Base-by-base conservation (phyloP, 2,113 vertebrate genomes). In the Hiodon tergisus region DNA sequence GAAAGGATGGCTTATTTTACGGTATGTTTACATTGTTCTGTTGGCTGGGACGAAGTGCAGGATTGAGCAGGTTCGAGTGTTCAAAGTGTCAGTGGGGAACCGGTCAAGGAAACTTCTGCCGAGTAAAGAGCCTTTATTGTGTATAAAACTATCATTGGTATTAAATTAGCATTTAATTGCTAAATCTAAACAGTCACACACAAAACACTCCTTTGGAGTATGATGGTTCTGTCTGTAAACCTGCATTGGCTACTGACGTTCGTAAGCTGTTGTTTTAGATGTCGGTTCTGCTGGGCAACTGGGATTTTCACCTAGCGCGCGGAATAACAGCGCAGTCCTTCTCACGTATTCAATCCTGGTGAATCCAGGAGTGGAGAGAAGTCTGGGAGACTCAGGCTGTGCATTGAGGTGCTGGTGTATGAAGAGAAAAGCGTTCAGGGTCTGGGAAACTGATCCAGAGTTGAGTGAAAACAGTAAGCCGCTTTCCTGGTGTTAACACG, bases 1-100 rank as follows among this genome's bases (percentile, higher is more conserved):
- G 83, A 86, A 82, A 80, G 73, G 80, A 84, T 86, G 84, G 83
- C 74, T 81, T 65, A 75, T 79, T 60, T 65, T 81, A 77, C 79
- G 84, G 81, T 84, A 83, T 10, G 83, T 86, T 73, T 69, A 10
- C 3, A 31, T 52, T 76, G 13, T 31, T 69, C 61, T 75, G 4
- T 72, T 50, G 8, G n/a, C 16, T 3, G 7, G 13, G 9, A 9
- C 11, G 54, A 10, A 16, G 50, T 3, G 71, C 3, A 13, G 17
- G 31, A 17, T 10, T 53, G 31, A 31, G 31, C 31, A 2, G 1
- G 47, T 54, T 51, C 47, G 3, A 17, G 46, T 50, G 3, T 31
- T 31, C 31, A 2, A 31, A 31, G 31, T 31, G 31, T 31, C 31
- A 31, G 31, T 31, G 31, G 31, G 31, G 31, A 31, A 31, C 31